phyloP scores from a whole-genome alignment of 2,888 invertebrate genomes.

The Calameuta filiformis region DNA sequence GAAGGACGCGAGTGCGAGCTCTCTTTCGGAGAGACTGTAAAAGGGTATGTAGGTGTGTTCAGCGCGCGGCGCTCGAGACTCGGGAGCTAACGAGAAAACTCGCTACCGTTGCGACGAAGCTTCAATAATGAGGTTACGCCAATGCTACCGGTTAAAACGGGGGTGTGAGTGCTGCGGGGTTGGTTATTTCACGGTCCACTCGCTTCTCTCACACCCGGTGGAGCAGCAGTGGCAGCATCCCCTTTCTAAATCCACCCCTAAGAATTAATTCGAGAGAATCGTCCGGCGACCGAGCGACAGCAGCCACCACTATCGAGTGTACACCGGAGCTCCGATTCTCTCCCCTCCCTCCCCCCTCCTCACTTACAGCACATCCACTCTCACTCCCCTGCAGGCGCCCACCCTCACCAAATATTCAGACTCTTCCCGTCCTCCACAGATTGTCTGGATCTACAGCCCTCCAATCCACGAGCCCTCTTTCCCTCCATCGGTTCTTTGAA shows the following conservation, averaged over 20 bases:
- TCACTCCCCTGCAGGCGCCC: slow-evolving; percentile 5
- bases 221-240: slow-evolving; percentile 32
- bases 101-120: no score
- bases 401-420: no score
- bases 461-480: slow-evolving; percentile 33
- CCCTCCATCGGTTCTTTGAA: slow-evolving; percentile 27
- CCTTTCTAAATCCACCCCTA: slow-evolving; percentile 49
- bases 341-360: slow-evolving; percentile 26
- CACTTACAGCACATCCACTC: slow-evolving; percentile 5
- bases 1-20: no score
- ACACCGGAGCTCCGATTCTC: slow-evolving; percentile 11
- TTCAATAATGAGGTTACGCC: slow-evolving; percentile 44
- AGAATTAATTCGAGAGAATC: slow-evolving; percentile 66
- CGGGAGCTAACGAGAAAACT: no score
- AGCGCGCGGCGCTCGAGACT: no score
- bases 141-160: slow-evolving; percentile 39
- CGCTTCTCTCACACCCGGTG: slow-evolving; percentile 59
- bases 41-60: no score
- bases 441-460: slow-evolving; percentile 16
- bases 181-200: slow-evolving; percentile 67
- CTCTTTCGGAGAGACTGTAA: no score
- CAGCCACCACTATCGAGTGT: slow-evolving; percentile 34
- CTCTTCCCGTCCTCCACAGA: no score
- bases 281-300: slow-evolving; percentile 57
- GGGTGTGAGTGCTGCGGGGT: slow-evolving; percentile 52